A percentile compares a stretch with the other conserved stretches of the same genome.
These are phyloP conservation scores for Leptopterna dolabrata DNA, from an alignment of 2,888 invertebrate species.

Conservation along the genomic window DNA sequence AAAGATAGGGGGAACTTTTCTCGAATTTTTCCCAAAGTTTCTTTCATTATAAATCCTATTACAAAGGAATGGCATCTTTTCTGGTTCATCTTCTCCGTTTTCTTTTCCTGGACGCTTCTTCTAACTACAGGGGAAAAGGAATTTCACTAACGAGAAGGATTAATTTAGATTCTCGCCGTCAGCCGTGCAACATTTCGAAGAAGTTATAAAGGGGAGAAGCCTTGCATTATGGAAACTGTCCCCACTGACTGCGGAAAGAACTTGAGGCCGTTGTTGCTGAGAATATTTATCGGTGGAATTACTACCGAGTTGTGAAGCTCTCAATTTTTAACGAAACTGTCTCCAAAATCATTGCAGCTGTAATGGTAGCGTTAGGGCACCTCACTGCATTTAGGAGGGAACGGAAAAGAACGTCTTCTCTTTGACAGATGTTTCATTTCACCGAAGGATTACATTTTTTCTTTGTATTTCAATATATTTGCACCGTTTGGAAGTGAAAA, in stretches of 20 bases:
- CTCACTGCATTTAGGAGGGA: background rate
- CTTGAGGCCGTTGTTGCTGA: background rate
- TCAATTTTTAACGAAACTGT: background rate
- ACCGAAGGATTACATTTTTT: too few relatives aligned
- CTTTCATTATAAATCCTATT: background rate
- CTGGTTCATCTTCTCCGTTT: background rate
- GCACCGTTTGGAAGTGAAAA: too few relatives aligned
- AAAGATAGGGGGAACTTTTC: background rate
- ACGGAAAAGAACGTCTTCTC: too few relatives aligned
- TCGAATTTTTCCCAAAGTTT: background rate
- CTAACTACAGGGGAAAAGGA: background rate
- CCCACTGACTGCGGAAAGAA: background rate
- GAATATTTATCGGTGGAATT: background rate
- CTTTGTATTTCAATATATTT: too few relatives aligned
- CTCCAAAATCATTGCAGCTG: background rate
- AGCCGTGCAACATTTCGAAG: background rate
- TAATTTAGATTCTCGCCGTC: constrained; percentile 14
- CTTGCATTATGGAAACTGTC: background rate
- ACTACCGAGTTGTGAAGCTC: constrained; percentile 4
- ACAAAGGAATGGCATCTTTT: background rate
- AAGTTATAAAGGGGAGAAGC: background rate
- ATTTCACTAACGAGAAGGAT: constrained; percentile 17
- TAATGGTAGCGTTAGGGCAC: background rate
- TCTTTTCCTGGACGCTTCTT: background rate
- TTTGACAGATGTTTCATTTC: too few relatives aligned